These are phyloP conservation scores for Tragelaphus strepsiceros DNA, from an alignment of 2,113 vertebrate genomes.

Conservation along the genomic window DNA sequence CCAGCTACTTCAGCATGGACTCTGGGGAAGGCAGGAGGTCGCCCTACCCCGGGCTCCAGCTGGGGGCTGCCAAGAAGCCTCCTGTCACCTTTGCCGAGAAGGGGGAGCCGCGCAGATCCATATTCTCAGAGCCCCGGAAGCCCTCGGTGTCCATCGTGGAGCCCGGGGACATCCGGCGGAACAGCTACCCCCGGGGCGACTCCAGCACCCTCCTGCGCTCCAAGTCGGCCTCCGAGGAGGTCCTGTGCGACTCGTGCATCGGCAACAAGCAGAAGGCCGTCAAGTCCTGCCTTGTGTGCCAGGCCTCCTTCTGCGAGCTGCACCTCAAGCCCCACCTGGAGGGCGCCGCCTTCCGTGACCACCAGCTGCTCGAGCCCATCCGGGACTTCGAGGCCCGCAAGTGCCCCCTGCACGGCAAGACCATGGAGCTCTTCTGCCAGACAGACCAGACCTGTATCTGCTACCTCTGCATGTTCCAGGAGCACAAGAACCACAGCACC, in stretches of 20 bases:
- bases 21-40: conserved; percentile 76
- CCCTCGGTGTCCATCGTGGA: conserved; percentile 70
- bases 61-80: conserved; percentile 76
- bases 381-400: conserved; percentile 87
- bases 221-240: conserved; percentile 79
- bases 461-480: conserved; percentile 91
- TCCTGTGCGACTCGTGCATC: conserved; percentile 94
- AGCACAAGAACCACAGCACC: conserved; percentile 88
- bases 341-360: conserved; percentile 93
- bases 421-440: conserved; percentile 93
- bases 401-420: conserved; percentile 88
- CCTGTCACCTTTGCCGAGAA: conserved; percentile 79
- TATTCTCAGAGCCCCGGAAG: conserved; percentile 80
- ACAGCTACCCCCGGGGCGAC: conserved; percentile 71
- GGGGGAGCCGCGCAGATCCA: conserved; percentile 78
- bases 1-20: conserved; percentile 85
- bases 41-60: conserved; percentile 73
- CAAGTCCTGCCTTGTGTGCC: conserved; percentile 94
- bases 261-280: conserved; percentile 90
- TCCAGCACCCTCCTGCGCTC: conserved; percentile 53
- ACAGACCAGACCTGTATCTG: conserved; percentile 91
- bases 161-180: conserved; percentile 68
- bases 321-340: conserved; percentile 94
- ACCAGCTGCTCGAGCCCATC: conserved; percentile 92
- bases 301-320: conserved; percentile 94